Percentiles rank a stretch among this genome's conserved stretches.
Conservation (phyloP, 2,888 invertebrate species). For the Acheta domesticus region DNA sequence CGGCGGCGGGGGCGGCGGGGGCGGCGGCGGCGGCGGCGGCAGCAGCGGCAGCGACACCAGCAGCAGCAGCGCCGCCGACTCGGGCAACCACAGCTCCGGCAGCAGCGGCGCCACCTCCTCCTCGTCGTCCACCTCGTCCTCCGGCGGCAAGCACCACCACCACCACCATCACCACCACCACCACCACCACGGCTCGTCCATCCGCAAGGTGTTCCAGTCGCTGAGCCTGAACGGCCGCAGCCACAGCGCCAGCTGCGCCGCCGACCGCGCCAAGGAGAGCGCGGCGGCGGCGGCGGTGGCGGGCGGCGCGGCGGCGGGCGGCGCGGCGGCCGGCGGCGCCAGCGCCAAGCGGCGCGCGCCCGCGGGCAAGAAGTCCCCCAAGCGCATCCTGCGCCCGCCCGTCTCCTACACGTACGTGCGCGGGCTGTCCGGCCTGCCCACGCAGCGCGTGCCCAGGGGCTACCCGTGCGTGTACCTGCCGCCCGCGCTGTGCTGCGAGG, state of each 20-base stretch:
- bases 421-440: constrained; percentile 76
- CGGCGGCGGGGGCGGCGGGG: constrained; percentile 44
- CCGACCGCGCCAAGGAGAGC: background rate
- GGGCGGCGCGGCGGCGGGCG: constrained; percentile 43
- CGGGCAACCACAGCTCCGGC: constrained; percentile 28
- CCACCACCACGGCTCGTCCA: constrained; percentile 12
- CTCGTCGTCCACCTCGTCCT: background rate
- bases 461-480: constrained; percentile 36
- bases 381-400: constrained; percentile 72
- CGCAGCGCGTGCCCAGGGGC: constrained; percentile 70
- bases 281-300: background rate
- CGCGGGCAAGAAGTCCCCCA: constrained; percentile 60
- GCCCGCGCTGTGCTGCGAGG: constrained; percentile 47
- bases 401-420: constrained; percentile 76
- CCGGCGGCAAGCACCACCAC: background rate
- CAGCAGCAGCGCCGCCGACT: constrained; percentile 32
- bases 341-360: background rate
- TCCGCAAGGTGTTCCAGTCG: constrained; percentile 30
- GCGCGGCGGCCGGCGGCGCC: background rate
- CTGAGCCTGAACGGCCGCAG: constrained; percentile 57
- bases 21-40: constrained; percentile 44
- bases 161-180: background rate
- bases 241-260: constrained; percentile 44
- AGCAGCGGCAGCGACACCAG: constrained; percentile 39
- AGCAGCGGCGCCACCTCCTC: background rate